Percentiles rank a stretch among this genome's conserved stretches.
These are phyloP conservation scores for Akabosia matsudoensis DNA, from an alignment of 1,140 invertebrate genomes.

Conservation along the genomic window DNA sequence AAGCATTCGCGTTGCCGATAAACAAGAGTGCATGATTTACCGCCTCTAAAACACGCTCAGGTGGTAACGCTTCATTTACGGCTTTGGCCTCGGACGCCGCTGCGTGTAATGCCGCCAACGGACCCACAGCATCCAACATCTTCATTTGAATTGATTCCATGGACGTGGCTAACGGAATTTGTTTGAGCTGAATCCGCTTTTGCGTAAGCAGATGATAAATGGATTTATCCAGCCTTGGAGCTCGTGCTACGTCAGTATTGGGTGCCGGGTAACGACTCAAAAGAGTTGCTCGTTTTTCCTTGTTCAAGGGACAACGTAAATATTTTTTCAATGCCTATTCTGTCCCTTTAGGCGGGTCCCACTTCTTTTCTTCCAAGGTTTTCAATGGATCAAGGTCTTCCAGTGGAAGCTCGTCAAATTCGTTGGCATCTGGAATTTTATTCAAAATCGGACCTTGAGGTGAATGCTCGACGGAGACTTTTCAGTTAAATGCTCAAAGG, in stretches of 20 bases:
- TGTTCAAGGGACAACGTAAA: neutral
- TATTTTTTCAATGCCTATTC: neutral
- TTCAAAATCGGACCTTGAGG: no score
- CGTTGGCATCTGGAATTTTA: no score
- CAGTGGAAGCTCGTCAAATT: no score
- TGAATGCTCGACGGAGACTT: no score
- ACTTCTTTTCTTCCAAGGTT: neutral
- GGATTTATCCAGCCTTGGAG: neutral
- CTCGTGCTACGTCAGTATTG: neutral
- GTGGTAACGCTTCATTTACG: neutral
- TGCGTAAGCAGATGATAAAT: neutral
- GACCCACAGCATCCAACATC: neutral
- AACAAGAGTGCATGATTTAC: slow-evolving; percentile 9
- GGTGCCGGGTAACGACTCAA: neutral
- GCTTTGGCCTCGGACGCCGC: neutral
- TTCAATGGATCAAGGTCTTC: neutral
- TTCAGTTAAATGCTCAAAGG: no score
- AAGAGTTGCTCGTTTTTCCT: neutral
- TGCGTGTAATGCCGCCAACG: neutral
- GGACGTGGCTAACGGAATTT: neutral
- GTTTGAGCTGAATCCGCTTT: neutral
- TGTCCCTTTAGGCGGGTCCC: neutral
- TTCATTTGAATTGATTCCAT: neutral
- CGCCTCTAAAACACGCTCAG: neutral
- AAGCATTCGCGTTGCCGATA: slow-evolving; percentile 25